Conservation (phyloP, 2,797 vertebrate species). For the Tangara arthus region DNA sequence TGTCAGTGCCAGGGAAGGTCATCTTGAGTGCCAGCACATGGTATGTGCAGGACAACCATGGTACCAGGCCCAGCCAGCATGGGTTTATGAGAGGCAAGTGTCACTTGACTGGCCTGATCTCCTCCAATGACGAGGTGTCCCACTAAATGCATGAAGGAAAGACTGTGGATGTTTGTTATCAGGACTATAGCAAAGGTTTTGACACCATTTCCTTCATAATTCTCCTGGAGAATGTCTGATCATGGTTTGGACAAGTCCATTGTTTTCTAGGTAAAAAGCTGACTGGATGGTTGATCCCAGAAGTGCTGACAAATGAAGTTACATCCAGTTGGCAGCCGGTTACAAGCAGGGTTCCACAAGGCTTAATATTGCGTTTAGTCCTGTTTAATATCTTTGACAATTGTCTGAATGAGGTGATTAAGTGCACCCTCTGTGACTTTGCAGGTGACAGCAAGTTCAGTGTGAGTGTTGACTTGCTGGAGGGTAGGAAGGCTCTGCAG, state of each 20-base stretch:
- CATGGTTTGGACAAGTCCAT: accelerated
- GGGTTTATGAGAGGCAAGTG: background rate
- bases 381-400: background rate
- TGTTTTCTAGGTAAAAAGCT: background rate
- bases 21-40: accelerated
- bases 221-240: background rate
- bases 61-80: background rate
- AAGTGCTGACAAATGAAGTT: background rate
- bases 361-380: background rate
- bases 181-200: background rate
- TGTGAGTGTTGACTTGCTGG: background rate
- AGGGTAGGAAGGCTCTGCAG: background rate
- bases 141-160: background rate
- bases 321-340: accelerated
- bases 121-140: background rate
- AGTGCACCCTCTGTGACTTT: background rate
- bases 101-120: background rate
- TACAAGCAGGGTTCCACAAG: background rate
- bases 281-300: background rate
- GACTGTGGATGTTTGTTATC: background rate
- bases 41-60: accelerated
- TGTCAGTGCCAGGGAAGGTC: accelerated
- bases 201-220: accelerated
- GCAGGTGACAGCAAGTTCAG: background rate
- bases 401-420: background rate